phyloP scores from a whole-genome alignment of 2,888 invertebrate species.

The Megamerina dolium region DNA sequence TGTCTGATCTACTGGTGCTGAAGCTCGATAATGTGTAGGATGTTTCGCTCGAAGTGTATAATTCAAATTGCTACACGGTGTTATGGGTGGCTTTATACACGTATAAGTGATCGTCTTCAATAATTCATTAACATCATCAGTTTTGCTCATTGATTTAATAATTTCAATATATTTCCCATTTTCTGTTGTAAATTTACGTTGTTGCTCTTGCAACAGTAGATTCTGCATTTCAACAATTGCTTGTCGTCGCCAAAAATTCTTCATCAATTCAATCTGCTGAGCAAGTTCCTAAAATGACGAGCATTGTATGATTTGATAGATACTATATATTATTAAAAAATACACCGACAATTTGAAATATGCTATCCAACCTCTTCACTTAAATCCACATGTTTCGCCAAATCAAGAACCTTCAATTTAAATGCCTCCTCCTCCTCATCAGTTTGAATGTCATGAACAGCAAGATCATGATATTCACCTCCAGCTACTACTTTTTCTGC shows the following conservation, averaged over 20 bases:
- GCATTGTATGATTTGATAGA: no score
- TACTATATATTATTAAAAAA: no score
- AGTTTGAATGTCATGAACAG: slow-evolving; percentile 6
- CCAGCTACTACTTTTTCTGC: slow-evolving; percentile 39
- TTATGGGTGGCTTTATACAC: background rate
- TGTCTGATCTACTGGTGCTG: no score
- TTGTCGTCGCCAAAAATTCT: slow-evolving; percentile 42
- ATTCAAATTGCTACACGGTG: background rate
- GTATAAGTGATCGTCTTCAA: slow-evolving; percentile 17
- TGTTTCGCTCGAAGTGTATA: no score
- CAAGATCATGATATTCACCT: slow-evolving; percentile 22
- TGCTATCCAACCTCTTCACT: slow-evolving; percentile 29
- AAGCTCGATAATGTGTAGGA: no score
- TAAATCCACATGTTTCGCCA: slow-evolving; percentile 33
- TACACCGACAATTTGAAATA: no score
- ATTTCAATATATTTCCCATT: slow-evolving; percentile 37
- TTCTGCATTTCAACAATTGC: slow-evolving; percentile 36
- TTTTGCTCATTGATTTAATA: slow-evolving; percentile 38
- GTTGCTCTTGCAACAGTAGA: slow-evolving; percentile 32
- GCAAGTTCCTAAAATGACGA: slow-evolving; percentile 24
- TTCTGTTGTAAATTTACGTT: slow-evolving; percentile 30
- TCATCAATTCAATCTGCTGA: slow-evolving; percentile 27
- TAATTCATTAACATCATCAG: slow-evolving; percentile 32
- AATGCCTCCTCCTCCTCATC: slow-evolving; percentile 19
- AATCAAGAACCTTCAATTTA: slow-evolving; percentile 26